Evolutionary conservation across 2,888 invertebrate species (phyloP).

Genomic region (Tholera decimalis): DNA sequence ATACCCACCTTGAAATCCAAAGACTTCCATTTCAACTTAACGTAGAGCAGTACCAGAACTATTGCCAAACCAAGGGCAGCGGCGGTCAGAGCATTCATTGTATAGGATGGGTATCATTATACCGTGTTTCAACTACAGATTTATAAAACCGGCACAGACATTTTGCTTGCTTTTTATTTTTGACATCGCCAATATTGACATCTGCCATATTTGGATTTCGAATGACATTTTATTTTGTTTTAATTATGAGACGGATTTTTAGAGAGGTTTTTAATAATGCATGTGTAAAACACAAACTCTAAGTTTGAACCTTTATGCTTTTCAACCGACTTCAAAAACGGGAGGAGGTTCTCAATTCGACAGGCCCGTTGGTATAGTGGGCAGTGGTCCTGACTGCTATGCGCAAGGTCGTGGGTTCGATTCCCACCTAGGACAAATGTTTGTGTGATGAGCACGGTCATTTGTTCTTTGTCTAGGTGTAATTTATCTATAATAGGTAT

Average conservation of each 20-base stretch:
- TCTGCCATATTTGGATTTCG: constrained; percentile 64
- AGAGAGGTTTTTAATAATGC: constrained; percentile 2
- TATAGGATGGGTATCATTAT: constrained; percentile 69
- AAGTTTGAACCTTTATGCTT: too few species aligned
- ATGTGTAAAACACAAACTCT: background rate
- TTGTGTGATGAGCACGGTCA: too few species aligned
- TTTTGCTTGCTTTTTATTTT: constrained; percentile 45
- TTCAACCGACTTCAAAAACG: too few species aligned
- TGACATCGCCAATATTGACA: constrained; percentile 55
- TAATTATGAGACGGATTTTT: background rate
- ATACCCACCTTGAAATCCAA: constrained; percentile 67
- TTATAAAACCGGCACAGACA: constrained; percentile 48
- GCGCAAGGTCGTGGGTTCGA: too few species aligned
- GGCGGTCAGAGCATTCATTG: constrained; percentile 72
- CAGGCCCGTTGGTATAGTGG: too few species aligned
- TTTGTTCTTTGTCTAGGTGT: too few species aligned
- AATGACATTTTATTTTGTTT: constrained; percentile 54
- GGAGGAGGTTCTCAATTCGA: too few species aligned
- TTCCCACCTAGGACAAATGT: too few species aligned
- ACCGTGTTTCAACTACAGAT: constrained; percentile 51
- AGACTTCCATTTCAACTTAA: constrained; percentile 75
- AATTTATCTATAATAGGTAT: too few species aligned
- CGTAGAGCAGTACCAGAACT: constrained; percentile 70
- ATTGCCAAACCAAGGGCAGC: constrained; percentile 75
- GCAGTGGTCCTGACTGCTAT: too few species aligned